phyloP scores from a whole-genome alignment of 2,797 vertebrate genomes.

The Thamnophis elegans region DNA sequence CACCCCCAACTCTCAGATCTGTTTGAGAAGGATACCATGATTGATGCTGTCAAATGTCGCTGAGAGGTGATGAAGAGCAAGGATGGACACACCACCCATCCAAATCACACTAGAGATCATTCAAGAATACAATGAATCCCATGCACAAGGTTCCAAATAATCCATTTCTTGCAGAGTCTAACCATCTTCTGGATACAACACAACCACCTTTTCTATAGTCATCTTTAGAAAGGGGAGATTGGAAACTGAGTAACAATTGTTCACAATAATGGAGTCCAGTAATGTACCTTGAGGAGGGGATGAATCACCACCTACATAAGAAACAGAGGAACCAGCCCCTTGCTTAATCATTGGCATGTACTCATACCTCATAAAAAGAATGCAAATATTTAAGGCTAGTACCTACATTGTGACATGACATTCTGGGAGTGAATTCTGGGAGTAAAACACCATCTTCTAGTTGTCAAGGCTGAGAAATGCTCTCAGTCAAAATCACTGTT shows the following conservation, averaged over 20 bases:
- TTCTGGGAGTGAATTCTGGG: background rate
- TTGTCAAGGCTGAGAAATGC: background rate
- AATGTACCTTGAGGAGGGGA: background rate
- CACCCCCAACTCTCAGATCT: background rate
- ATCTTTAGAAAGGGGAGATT: background rate
- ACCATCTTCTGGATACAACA: background rate
- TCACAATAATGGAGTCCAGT: background rate
- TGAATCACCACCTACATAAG: background rate
- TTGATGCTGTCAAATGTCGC: background rate
- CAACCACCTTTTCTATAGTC: background rate
- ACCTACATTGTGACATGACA: background rate
- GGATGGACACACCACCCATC: background rate
- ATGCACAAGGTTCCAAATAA: background rate
- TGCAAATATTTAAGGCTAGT: background rate
- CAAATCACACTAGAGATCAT: background rate
- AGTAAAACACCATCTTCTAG: background rate
- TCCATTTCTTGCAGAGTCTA: background rate
- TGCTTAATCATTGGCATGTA: background rate
- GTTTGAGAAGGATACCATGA: too few species aligned
- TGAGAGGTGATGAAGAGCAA: background rate
- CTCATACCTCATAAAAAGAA: background rate
- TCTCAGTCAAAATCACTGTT: background rate
- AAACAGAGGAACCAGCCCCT: too few species aligned
- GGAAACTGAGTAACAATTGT: background rate
- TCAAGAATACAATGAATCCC: background rate